Evolutionary conservation across 2,113 vertebrate species (phyloP), one percentile per base, ranked within the genome.

Genomic region (Leucopternis melanops): DNA sequence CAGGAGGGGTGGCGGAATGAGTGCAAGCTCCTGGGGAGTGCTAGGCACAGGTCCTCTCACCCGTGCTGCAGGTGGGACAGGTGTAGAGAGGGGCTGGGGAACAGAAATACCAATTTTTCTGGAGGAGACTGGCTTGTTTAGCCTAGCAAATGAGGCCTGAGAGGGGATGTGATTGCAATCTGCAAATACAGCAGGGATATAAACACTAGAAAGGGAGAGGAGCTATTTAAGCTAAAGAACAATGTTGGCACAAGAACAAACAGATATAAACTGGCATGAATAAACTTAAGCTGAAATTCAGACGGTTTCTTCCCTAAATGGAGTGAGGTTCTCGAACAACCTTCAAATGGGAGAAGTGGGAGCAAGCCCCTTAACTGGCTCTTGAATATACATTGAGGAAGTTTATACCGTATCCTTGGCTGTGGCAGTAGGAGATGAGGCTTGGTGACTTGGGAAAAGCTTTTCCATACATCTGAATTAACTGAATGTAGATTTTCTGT

Each of bases 171-270:
- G 45, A 36, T 59, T 88, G 55, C 50, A 59, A 13, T 70, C 88
- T 92, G 79, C 63, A 67, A 59, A 58, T 94, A 52, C 59, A 92
- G 58, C 45, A 73, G 71, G 25, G 49, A 40, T 86, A 23, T 73
- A 86, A 93, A 78, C 55, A 74, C 19, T 70, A 17, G 66, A 57
- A 95, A 52, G 27, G 65, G 49, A 86, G 71, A 90, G 54, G 36
- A 92, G 50, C 55, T 86, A 1, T 88, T 92, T 88, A 91, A 86
- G 52, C 86, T 95, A 26, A 81, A 74, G 92, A 88, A 71, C 16
- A 88, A 58, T 78, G 55, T 88, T 95, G 71, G 59, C 90, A 40
- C 2, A 4, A 90, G 92, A 95, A 82, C 49, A 92, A 66, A 95
- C 54, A 4, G 19, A 19, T 93, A 15, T 83, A 58, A 94, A 72